Evolutionary conservation across 2,888 invertebrate genomes (phyloP), one percentile per base, ranked within the genome.

Genomic region (Eristalis tenax): DNA sequence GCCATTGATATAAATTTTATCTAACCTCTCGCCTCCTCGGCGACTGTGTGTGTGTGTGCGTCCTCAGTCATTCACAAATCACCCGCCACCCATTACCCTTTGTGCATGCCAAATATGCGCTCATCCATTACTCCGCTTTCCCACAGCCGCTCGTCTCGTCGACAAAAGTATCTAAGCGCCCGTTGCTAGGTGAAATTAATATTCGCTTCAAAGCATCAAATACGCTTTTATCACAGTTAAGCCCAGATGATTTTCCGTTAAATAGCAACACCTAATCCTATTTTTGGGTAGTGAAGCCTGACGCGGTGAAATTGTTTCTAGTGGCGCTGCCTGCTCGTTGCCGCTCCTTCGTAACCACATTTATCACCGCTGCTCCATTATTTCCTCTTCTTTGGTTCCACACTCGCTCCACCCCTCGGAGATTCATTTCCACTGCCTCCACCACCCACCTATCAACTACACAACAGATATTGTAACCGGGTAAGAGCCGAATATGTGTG

Each of bases 261-360:
- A 87, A 83, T 83, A 87, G 75, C 87, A 87, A 87, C 87, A 87
- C 87, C 87, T 87, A 83, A 87, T 83, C 79, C 87, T 68, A 75
- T 80, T 83, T 50, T 83, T 57, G 71, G 71, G 76, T 76, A 73
- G 87, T 73, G 32, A 40, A 66, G 79, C 75, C 66, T 76, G 76
- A 15, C 22, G 63, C 59, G 57, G 59, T 56, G 22, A 35, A n/a
- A 32, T 57, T 69, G 64, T 28, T 56, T 23, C 28, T 61, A 38
- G 11, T 83, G 69, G 28, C 28, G 57, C n/a, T 59, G n/a, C n/a
- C 6, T 5, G 5, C 6, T 32, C 8, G 57, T 22, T 61, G 23
- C 38, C 66, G 68, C 61, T 76, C 71, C 79, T 71, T 87, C 66
- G 63, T 35, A 87, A 73, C 87, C 83, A 73, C 79, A 87, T 87